Percentiles rank a stretch among this genome's conserved stretches.
Evolutionary conservation across 2,888 invertebrate genomes (phyloP).

Genomic region (Tenthredo livida): DNA sequence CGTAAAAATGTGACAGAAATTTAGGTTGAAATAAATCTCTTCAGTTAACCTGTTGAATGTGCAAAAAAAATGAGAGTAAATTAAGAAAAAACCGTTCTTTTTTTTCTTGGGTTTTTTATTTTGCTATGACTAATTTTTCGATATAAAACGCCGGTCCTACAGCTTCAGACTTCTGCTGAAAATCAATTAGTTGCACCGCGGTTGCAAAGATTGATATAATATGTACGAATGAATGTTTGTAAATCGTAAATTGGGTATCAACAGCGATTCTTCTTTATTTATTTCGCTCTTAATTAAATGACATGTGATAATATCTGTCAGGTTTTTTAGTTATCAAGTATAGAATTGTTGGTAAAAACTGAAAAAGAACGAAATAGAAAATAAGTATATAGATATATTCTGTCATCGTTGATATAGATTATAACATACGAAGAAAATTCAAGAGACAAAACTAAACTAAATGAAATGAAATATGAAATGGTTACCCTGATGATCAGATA

Average conservation of each 20-base stretch:
- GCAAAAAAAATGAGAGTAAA: not conserved
- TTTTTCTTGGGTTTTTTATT: no score
- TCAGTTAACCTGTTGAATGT: constrained; percentile 2
- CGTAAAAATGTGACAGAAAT: not conserved
- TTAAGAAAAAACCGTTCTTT: not conserved
- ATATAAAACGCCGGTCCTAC: no score
- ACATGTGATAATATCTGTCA: not conserved
- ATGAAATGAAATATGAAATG: not conserved
- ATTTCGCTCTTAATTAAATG: not conserved
- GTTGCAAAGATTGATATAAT: not conserved
- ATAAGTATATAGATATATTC: not conserved
- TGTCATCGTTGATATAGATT: not conserved
- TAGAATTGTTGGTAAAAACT: not conserved
- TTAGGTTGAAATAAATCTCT: not conserved
- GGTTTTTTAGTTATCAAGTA: no score
- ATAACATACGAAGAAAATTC: not conserved
- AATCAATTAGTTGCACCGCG: no score
- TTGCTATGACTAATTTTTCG: not conserved
- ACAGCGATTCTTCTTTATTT: no score
- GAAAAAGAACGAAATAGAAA: not conserved
- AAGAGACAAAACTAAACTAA: not conserved
- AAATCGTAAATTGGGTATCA: no score
- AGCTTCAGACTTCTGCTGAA: no score
- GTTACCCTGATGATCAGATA: not conserved
- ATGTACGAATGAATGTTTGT: not conserved